Evolutionary conservation across 30 jellyfish, hydroid and myxozoan species (phyloP).

Genomic region (Clytia hemisphaerica): DNA sequence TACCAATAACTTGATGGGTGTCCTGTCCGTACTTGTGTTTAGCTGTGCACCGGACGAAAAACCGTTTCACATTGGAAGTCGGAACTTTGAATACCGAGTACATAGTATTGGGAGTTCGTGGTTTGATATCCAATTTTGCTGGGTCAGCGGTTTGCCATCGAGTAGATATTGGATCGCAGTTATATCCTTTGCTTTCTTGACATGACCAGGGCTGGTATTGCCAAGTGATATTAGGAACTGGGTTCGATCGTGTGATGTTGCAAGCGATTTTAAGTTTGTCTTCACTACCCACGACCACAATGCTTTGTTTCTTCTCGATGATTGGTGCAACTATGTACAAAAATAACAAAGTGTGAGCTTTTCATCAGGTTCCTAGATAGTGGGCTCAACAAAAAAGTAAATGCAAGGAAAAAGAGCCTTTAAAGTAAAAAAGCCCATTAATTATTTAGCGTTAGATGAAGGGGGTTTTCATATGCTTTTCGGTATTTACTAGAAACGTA

Average conservation of each 20-base stretch:
- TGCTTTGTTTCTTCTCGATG: constrained; percentile 17
- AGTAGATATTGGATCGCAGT: constrained; percentile 15
- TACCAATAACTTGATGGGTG: constrained; percentile 15
- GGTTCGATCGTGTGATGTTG: constrained; percentile 40
- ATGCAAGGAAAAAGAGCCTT: too few relatives aligned
- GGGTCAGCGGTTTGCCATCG: constrained; percentile 11
- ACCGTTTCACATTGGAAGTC: neutral
- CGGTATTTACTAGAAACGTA: too few relatives aligned
- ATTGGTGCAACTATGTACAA: constrained; percentile 10
- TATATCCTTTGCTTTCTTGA: neutral
- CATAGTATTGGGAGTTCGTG: neutral
- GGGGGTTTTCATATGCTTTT: too few relatives aligned
- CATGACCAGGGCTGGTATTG: constrained; percentile 68
- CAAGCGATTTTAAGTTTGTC: constrained; percentile 30
- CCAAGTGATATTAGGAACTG: constrained; percentile 64
- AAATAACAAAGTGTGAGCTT: neutral
- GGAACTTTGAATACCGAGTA: constrained; percentile 16
- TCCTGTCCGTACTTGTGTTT: constrained; percentile 12
- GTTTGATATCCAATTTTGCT: constrained; percentile 1
- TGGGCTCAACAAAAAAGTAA: neutral
- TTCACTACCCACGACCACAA: constrained; percentile 33
- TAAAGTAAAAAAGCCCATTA: too few relatives aligned
- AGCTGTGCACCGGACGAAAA: constrained; percentile 19
- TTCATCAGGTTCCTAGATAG: neutral
- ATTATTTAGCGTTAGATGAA: too few relatives aligned